Evolutionary conservation across 2,113 vertebrate genomes (phyloP), one percentile per base, ranked within the genome.

Genomic region (Aphelocoma coerulescens): DNA sequence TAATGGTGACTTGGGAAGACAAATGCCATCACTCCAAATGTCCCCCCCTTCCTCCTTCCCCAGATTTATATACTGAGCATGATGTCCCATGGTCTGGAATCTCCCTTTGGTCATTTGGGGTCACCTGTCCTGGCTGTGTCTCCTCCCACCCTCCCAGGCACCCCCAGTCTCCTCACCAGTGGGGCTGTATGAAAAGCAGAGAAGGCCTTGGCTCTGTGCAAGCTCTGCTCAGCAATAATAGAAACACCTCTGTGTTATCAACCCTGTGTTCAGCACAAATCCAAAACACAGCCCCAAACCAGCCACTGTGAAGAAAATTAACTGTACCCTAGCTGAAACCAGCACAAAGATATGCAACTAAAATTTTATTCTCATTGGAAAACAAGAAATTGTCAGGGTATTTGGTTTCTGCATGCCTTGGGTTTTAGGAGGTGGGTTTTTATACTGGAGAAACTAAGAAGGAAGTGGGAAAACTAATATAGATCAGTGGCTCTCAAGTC

Each of bases 381-480:
- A 71, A 75, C 9, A 88, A 32, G 62, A 69, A 69, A 43, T 13
- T 62, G 19, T 37, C 16, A 30, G 23, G 3, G 11, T 30, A 19
- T 65, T 80, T 46, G 11, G 28, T 37, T 85, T 77, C 65, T 48
- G 11, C 28, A 10, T 58, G 37, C 23, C 44, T 65, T 73, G 7
- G 5, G 2, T 1, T 13, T 75, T 54, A 15, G 33, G 7, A 28
- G 3, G 9, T 39, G 7, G 10, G 6, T 3, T 14, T 48, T 78
- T 61, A 6, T 55, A 33, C 27, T 66, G 26, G 20, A 54, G 19
- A 35, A 77, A 51, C 26, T 54, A 67, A 65, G 33, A 49, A 74
- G 13, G 73, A 15, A 82, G 9, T 71, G 22, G 21, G 41, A 81
- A 92, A 90, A 89, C 57, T 28, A 75, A 58, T 4, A 20, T 8